Conservation (phyloP, 2,888 invertebrate genomes). For the Lepidocyrtinus sp. region DNA sequence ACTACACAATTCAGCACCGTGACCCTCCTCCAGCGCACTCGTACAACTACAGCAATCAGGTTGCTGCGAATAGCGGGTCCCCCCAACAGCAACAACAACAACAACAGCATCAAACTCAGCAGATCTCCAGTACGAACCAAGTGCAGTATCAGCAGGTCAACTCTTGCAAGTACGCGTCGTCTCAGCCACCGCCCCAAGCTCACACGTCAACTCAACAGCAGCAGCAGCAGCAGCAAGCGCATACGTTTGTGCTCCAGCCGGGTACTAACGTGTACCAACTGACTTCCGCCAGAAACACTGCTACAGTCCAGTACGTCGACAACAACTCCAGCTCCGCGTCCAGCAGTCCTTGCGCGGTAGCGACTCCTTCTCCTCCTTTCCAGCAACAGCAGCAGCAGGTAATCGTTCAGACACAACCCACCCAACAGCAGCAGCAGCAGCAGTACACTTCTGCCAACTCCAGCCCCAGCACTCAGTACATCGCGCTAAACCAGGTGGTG, state of each 20-base stretch:
- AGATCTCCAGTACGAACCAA: neutral
- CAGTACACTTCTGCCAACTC: too few relatives aligned
- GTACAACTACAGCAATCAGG: neutral
- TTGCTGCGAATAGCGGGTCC: too few relatives aligned
- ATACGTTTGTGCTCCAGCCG: neutral
- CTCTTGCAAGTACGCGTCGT: neutral
- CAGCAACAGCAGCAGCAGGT: constrained; percentile 7
- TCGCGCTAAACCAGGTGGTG: constrained; percentile 41
- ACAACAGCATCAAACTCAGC: constrained; percentile 22
- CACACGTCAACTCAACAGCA: neutral
- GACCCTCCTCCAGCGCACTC: neutral
- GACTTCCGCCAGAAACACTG: too few relatives aligned
- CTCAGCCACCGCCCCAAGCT: neutral
- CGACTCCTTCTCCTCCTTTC: constrained; percentile 31
- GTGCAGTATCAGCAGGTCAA: neutral
- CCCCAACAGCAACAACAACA: constrained; percentile 7
- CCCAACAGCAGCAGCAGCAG: neutral
- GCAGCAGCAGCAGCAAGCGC: neutral
- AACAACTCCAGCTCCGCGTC: neutral
- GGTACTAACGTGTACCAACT: neutral
- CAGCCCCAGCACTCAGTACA: constrained; percentile 24
- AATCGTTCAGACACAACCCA: neutral
- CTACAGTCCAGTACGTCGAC: neutral
- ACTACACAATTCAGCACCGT: neutral
- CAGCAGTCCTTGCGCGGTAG: neutral